Evolutionary conservation across 2,888 invertebrate genomes (phyloP).

Genomic region (Cephus nigrinus): DNA sequence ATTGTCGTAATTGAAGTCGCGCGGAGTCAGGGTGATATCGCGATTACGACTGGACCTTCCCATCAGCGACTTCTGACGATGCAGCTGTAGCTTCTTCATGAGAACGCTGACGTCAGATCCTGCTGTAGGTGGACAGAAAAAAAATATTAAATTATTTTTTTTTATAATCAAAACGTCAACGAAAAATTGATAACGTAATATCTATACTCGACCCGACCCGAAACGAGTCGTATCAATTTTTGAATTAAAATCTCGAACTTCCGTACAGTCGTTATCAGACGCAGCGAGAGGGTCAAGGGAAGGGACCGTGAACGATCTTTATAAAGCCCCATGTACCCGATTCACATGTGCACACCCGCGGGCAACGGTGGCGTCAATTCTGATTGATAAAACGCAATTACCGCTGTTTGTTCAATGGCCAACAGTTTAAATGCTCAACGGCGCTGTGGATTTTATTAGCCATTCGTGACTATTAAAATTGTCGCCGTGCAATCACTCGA

Average conservation of each 20-base stretch:
- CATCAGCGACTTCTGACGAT: slow-evolving; percentile 51
- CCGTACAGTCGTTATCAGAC: neutral
- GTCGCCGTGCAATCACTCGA: neutral
- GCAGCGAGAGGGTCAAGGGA: neutral
- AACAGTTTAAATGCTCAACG: slow-evolving; percentile 30
- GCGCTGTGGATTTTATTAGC: neutral
- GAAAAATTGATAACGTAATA: neutral
- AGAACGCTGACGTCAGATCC: slow-evolving; percentile 49
- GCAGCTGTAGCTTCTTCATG: slow-evolving; percentile 50
- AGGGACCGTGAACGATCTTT: neutral
- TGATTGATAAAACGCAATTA: slow-evolving; percentile 42
- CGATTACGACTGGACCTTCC: slow-evolving; percentile 54
- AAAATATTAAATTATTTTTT: neutral
- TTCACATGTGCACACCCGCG: neutral
- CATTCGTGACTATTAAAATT: neutral
- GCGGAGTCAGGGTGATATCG: slow-evolving; percentile 74
- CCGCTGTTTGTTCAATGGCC: slow-evolving; percentile 30
- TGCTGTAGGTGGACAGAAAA: slow-evolving; percentile 9
- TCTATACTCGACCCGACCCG: neutral
- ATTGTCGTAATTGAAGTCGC: slow-evolving; percentile 82
- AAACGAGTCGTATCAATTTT: neutral
- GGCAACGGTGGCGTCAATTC: slow-evolving; percentile 25
- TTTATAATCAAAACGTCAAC: neutral
- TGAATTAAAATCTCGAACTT: neutral
- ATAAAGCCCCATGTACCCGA: neutral